Evolutionary conservation across 2,113 vertebrate genomes (phyloP), one percentile per base, ranked within the genome.

Genomic region (Spizaetus ornatus): DNA sequence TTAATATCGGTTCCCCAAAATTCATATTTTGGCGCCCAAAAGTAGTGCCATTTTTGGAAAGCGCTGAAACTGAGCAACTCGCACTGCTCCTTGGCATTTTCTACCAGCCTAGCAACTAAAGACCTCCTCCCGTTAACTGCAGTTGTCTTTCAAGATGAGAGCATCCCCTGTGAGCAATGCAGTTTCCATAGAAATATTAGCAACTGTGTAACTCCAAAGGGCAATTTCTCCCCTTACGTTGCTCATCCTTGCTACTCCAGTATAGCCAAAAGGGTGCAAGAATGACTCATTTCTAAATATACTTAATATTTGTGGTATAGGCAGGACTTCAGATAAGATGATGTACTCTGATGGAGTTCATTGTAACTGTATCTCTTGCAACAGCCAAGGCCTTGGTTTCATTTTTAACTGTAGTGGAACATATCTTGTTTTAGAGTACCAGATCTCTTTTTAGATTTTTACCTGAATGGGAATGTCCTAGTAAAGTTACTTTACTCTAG

Each of bases 181-280:
- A 63, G 86, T 94, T 97, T 96, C 97, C 94, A 93, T 92, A 96
- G 95, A 95, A 93, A 95, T 96, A 85, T 6, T 56, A 67, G 63
- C 43, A 78, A 63, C 62, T 91, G 11, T 2, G 43, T 94, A 81
- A 77, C 78, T 95, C 88, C 81, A 70, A 52, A 82, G 72, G 92
- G 90, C 86, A 78, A 14, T 86, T 93, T 92, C 80, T 73, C 55
- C 43, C 56, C 86, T 91, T 94, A 3, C 0, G 3, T 89, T 90
- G 93, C 73, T 94, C 55, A 43, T 78, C 56, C 36, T 69, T 90
- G 55, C 69, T 91, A 62, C 77, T 95, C 58, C 34, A 18, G 11
- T 63, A 7, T 69, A 88, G 78, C 72, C 19, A 7, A 74, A 72
- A 77, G 91, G 36, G 84, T 86, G 71, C 38, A 81, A 70, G 84